Conservation (phyloP, 2,113 vertebrate species). For the Noturus placidus region DNA sequence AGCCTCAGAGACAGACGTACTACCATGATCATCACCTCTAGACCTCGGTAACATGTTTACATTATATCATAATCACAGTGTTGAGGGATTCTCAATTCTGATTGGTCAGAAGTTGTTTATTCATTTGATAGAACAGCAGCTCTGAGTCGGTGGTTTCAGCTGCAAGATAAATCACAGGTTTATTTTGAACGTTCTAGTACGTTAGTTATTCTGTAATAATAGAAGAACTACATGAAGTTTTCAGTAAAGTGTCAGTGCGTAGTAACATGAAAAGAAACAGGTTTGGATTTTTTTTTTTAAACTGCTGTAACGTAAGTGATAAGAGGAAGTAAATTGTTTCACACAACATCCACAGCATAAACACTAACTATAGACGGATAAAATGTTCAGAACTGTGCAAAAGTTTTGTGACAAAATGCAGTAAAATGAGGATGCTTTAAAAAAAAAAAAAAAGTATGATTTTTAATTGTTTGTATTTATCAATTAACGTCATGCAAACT, state of each 20-base stretch:
- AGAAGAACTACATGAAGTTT: not conserved
- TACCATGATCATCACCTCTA: not conserved
- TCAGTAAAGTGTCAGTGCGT: not conserved
- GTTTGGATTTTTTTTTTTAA: not conserved
- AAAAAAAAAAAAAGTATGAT: too few relatives aligned
- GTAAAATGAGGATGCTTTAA: too few relatives aligned
- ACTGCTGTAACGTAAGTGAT: not conserved
- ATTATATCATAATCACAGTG: not conserved
- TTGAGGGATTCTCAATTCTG: not conserved
- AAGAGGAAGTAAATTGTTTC: not conserved
- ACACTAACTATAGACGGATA: too few relatives aligned
- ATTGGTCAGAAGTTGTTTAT: not conserved
- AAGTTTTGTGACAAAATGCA: too few relatives aligned
- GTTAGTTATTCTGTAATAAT: not conserved
- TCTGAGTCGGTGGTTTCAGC: not conserved
- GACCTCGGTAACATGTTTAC: not conserved
- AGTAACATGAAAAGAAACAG: not conserved
- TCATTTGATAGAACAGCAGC: not conserved
- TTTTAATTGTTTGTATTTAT: too few relatives aligned
- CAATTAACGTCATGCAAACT: too few relatives aligned
- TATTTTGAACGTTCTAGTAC: not conserved
- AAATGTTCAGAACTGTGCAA: not conserved
- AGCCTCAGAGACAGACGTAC: not conserved
- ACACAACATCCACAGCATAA: not conserved
- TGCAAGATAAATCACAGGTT: not conserved